Percentiles rank a stretch among this genome's conserved stretches.
Evolutionary conservation across 2,113 vertebrate genomes (phyloP).

Genomic region (Pterocles orientalis): DNA sequence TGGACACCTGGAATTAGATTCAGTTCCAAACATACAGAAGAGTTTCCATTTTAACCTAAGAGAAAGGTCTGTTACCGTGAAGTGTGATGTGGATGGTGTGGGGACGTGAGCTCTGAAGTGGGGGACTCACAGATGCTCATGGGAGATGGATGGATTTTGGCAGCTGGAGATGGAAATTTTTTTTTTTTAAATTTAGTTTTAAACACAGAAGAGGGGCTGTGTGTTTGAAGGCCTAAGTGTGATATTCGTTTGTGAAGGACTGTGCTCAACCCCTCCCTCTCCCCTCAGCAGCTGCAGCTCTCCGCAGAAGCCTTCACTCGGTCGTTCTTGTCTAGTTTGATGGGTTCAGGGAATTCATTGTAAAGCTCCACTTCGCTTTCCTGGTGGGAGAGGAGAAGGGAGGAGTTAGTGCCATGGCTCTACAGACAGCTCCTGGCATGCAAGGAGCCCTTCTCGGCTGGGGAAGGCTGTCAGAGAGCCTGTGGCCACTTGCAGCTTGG

Average conservation of each 20-base stretch:
- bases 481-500: not conserved
- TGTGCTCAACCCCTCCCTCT: constrained; percentile 74
- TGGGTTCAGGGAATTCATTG: constrained; percentile 97
- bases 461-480: not conserved
- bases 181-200: constrained; percentile 28
- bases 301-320: constrained; percentile 89
- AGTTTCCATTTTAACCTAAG: constrained; percentile 64
- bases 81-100: constrained; percentile 50
- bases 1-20: constrained; percentile 73
- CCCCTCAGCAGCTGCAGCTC: constrained; percentile 94
- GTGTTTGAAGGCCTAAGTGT: constrained; percentile 83
- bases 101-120: constrained; percentile 49
- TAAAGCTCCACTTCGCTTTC: constrained; percentile 99
- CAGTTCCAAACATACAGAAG: constrained; percentile 67
- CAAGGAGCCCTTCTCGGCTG: not conserved
- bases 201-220: constrained; percentile 75
- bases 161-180: constrained; percentile 73
- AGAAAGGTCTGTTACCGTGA: constrained; percentile 66
- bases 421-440: not conserved
- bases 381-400: constrained; percentile 61
- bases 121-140: constrained; percentile 55
- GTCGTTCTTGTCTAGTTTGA: constrained; percentile 97
- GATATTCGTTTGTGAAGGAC: constrained; percentile 79
- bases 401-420: not conserved
- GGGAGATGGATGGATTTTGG: constrained; percentile 71